Conservation (phyloP, 2,113 vertebrate species). For the Rousettus leschenaultii region DNA sequence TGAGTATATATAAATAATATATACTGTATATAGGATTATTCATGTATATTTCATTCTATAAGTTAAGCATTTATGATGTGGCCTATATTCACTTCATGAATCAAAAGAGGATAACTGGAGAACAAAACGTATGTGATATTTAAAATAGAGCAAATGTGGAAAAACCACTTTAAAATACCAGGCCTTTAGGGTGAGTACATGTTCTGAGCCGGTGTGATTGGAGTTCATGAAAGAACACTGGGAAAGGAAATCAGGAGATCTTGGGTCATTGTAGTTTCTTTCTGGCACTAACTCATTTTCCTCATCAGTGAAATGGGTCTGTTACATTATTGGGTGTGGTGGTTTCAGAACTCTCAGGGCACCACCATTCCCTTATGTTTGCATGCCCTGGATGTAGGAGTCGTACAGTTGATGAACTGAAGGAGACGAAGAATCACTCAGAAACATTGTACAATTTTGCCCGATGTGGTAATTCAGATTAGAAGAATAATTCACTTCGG, state of each 20-base stretch:
- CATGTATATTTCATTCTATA: background rate
- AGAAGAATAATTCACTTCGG: background rate
- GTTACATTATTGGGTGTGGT: background rate
- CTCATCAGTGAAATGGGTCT: background rate
- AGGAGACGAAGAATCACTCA: background rate
- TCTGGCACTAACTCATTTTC: background rate
- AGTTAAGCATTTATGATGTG: background rate
- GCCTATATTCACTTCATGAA: background rate
- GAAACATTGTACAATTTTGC: background rate
- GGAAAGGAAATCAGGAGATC: background rate
- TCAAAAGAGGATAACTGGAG: background rate
- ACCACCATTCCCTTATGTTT: fast-evolving
- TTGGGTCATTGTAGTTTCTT: background rate
- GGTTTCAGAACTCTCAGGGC: background rate
- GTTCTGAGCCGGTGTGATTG: background rate
- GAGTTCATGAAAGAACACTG: background rate
- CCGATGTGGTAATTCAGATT: background rate
- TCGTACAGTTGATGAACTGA: background rate
- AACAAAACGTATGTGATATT: background rate
- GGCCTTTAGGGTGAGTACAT: background rate
- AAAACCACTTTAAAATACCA: background rate
- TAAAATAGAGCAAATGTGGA: background rate
- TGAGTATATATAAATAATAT: background rate
- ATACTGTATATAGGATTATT: background rate
- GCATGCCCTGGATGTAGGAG: background rate